Evolutionary conservation across 2,888 invertebrate genomes (phyloP).

Genomic region (Sinodicranocentrus sp.): DNA sequence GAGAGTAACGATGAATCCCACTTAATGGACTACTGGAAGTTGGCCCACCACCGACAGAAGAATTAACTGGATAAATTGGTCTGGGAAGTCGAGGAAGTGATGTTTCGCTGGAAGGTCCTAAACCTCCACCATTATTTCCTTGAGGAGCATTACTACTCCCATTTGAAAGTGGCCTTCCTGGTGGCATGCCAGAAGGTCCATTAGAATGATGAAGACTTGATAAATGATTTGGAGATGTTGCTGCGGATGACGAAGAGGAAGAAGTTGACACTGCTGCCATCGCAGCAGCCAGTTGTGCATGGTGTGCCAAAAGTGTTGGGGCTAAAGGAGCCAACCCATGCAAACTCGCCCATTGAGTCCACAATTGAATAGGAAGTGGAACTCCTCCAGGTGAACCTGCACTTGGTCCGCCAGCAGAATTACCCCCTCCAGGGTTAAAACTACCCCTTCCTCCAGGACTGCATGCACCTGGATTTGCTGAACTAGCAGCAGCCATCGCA

Average conservation of each 20-base stretch:
- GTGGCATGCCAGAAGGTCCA: conserved; percentile 68
- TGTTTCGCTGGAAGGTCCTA: conserved; percentile 46
- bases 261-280: conserved; percentile 77
- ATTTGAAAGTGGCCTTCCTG: conserved; percentile 66
- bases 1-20: conserved; percentile 79
- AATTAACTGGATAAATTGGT: conserved; percentile 76
- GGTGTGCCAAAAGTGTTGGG: conserved; percentile 83
- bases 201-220: conserved; percentile 71
- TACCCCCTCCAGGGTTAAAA: conserved; percentile 40
- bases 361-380: conserved; percentile 80
- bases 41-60: conserved; percentile 62
- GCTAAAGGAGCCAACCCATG: conserved; percentile 79
- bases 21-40: conserved; percentile 67
- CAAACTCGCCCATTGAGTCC: conserved; percentile 86
- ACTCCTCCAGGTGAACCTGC: conserved; percentile 53
- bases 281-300: conserved; percentile 82
- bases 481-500: conserved; percentile 75
- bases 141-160: conserved; percentile 66
- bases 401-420: conserved; percentile 62
- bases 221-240: conserved; percentile 65
- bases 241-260: conserved; percentile 57
- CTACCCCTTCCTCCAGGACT: conserved; percentile 68
- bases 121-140: conserved; percentile 34
- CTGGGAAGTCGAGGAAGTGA: conserved; percentile 74
- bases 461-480: conserved; percentile 62